These are phyloP conservation scores for Megathymus violae DNA, from an alignment of 1,140 invertebrate species.

Conservation along the genomic window DNA sequence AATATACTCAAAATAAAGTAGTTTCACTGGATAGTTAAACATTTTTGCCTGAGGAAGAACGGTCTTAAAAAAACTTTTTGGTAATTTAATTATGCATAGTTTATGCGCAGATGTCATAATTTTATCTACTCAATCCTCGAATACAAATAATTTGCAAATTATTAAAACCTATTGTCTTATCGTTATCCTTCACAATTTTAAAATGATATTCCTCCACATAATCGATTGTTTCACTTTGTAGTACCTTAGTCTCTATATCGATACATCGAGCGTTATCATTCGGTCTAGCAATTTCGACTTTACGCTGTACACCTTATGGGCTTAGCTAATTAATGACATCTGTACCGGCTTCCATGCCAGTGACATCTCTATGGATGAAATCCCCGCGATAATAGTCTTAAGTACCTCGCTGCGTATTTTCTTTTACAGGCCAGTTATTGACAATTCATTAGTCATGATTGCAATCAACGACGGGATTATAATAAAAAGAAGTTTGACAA, in stretches of 20 bases:
- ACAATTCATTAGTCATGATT: conserved; percentile 54
- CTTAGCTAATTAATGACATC: conserved; percentile 2
- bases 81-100: too few relatives aligned
- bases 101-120: too few relatives aligned
- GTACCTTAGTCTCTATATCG: conserved; percentile 47
- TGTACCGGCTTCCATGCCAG: conserved; percentile 11
- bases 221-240: conserved; percentile 54
- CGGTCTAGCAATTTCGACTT: conserved; percentile 33
- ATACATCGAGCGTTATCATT: conserved; percentile 37
- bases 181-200: conserved; percentile 27
- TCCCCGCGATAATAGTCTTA: conserved; percentile 41
- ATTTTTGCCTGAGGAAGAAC: too few relatives aligned
- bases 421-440: conserved; percentile 44
- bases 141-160: background rate
- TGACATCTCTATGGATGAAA: conserved; percentile 50
- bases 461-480: conserved; percentile 43
- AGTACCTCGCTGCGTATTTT: conserved; percentile 41
- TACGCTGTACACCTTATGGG: conserved; percentile 9
- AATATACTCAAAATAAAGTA: too few relatives aligned
- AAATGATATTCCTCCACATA: conserved; percentile 51
- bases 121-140: too few relatives aligned
- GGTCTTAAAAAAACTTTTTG: too few relatives aligned
- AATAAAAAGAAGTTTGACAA: conserved; percentile 43
- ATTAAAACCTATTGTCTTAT: background rate
- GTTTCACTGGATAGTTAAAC: too few relatives aligned